These are phyloP conservation scores for Phasianus colchicus DNA, from an alignment of 2,113 vertebrate species.

Conservation along the genomic window DNA sequence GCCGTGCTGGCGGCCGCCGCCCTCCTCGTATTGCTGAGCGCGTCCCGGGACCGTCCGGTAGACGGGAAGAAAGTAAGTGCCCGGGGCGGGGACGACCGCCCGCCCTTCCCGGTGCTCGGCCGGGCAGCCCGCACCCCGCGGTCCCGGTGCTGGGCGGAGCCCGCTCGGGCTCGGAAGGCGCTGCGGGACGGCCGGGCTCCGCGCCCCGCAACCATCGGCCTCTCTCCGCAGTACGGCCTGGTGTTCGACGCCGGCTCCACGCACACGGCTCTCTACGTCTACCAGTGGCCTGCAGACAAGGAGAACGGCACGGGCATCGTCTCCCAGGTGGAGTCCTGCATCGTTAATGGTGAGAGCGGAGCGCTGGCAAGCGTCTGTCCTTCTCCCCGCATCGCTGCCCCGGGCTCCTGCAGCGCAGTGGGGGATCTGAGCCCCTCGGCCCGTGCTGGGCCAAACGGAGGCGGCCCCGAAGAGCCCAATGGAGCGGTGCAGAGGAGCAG, in stretches of 20 bases:
- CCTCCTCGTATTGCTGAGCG: slow-evolving; percentile 56
- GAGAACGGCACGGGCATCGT: slow-evolving; percentile 88
- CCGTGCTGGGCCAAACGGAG: not conserved
- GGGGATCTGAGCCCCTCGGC: rapidly evolving
- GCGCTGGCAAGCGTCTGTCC: rapidly evolving
- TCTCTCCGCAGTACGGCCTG: slow-evolving; percentile 84
- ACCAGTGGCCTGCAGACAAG: slow-evolving; percentile 87
- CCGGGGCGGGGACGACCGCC: not conserved
- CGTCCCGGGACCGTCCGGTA: not conserved
- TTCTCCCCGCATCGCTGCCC: rapidly evolving
- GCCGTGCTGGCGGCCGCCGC: not conserved
- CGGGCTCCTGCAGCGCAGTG: rapidly evolving
- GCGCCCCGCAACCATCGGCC: not conserved
- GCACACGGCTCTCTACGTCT: slow-evolving; percentile 88
- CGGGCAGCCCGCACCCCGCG: not conserved
- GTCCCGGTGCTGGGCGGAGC: too few relatives aligned
- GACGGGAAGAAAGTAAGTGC: slow-evolving; percentile 52
- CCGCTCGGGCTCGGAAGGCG: too few relatives aligned
- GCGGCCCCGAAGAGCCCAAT: not conserved
- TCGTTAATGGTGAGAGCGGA: slow-evolving; percentile 77
- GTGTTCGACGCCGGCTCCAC: slow-evolving; percentile 92
- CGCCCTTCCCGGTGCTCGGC: not conserved
- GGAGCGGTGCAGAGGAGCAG: rapidly evolving
- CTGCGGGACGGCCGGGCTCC: not conserved
- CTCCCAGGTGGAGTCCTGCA: slow-evolving; percentile 85